Evolutionary conservation across 2,888 invertebrate species (phyloP).

Genomic region (Drosophila anomalata): DNA sequence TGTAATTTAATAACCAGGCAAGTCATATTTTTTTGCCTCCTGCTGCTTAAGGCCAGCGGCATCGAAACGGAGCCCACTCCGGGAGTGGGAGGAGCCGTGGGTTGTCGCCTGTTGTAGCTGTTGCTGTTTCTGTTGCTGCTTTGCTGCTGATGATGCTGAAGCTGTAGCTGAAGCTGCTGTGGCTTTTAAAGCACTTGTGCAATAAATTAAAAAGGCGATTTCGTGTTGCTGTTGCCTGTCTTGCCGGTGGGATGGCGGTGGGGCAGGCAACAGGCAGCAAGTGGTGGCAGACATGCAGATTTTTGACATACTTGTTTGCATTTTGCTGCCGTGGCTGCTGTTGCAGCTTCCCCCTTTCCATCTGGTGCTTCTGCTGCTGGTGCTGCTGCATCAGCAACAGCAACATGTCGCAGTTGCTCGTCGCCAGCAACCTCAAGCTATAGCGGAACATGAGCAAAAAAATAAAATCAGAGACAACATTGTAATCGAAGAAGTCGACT

Average conservation of each 20-base stretch:
- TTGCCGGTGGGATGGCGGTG: slow-evolving; percentile 35
- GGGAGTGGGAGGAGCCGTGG: slow-evolving; percentile 40
- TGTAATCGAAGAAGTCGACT: slow-evolving; percentile 28
- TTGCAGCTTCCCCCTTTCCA: slow-evolving; percentile 45
- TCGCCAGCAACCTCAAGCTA: slow-evolving; percentile 44
- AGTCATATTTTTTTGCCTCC: slow-evolving; percentile 75
- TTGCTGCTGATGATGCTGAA: background rate
- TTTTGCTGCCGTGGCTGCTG: slow-evolving; percentile 73
- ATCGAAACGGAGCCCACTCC: slow-evolving; percentile 34
- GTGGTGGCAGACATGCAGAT: slow-evolving; percentile 80
- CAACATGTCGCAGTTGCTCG: slow-evolving; percentile 51
- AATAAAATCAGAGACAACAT: slow-evolving; percentile 19
- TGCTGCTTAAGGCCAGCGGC: slow-evolving; percentile 70
- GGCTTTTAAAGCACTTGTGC: slow-evolving; percentile 78
- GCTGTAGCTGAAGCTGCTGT: slow-evolving; percentile 46
- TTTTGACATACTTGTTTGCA: slow-evolving; percentile 80
- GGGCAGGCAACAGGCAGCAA: slow-evolving; percentile 54
- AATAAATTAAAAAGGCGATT: slow-evolving; percentile 79
- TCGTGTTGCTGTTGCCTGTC: slow-evolving; percentile 62
- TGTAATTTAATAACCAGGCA: slow-evolving; percentile 76
- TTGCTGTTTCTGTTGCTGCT: slow-evolving; percentile 21
- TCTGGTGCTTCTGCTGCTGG: slow-evolving; percentile 44
- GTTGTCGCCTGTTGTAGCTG: slow-evolving; percentile 7
- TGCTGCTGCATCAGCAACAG: slow-evolving; percentile 51
- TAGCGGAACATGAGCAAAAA: slow-evolving; percentile 22